Conservation (phyloP, 2,797 vertebrate species). For the Muscicapa comitata region DNA sequence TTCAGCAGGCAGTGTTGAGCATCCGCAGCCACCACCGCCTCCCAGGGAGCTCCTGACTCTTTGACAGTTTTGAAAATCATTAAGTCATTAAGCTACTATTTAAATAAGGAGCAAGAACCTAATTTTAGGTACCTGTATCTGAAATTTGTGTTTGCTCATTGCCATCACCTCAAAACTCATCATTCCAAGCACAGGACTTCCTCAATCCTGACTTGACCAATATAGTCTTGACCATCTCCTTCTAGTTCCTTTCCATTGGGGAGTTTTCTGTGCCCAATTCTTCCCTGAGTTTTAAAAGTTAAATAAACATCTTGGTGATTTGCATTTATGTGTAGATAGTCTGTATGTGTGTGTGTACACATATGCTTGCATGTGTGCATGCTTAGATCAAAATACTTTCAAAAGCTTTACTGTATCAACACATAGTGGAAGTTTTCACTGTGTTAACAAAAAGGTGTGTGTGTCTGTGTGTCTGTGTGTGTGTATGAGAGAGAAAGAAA, state of each 20-base stretch:
- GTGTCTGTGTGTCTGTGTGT: neutral
- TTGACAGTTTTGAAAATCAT: conserved; percentile 49
- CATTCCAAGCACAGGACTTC: neutral
- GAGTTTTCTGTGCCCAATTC: neutral
- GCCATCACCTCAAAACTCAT: neutral
- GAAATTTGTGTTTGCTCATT: neutral
- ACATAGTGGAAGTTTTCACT: conserved; percentile 25
- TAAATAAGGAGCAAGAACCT: conserved; percentile 26
- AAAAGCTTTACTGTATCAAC: neutral
- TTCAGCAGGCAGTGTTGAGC: conserved; percentile 10
- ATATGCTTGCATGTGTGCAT: neutral
- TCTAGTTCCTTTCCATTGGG: neutral
- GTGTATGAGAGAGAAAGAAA: neutral
- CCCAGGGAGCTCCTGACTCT: conserved; percentile 25
- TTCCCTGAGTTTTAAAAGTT: neutral
- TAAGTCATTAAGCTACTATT: conserved; percentile 29
- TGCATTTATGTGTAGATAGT: neutral
- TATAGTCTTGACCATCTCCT: neutral
- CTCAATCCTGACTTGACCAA: neutral
- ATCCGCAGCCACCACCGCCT: conserved; percentile 24
- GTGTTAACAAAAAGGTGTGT: conserved; percentile 20
- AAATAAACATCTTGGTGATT: neutral
- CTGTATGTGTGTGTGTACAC: neutral
- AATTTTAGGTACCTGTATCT: conserved; percentile 37
- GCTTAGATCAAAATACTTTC: neutral